A percentile compares a stretch with the other conserved stretches of the same genome.
Conservation (phyloP, 2,888 invertebrate species). For the Perizoma affinitatum region DNA sequence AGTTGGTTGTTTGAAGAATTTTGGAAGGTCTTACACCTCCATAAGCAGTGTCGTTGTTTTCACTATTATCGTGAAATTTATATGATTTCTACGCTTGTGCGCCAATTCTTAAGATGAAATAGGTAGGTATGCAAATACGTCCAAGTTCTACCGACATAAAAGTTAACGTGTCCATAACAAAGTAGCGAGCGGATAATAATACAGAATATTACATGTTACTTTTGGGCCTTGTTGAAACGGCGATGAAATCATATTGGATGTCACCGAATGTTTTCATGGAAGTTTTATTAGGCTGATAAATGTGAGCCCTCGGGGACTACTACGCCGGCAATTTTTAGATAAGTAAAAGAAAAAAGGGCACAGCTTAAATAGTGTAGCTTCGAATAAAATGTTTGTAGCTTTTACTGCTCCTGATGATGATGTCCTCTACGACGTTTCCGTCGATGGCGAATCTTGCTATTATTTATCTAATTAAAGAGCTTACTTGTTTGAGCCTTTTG, state of each 20-base stretch:
- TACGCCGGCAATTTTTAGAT: slow-evolving; percentile 68
- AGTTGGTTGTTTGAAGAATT: too few relatives aligned
- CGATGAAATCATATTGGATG: slow-evolving; percentile 76
- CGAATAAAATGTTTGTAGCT: slow-evolving; percentile 9
- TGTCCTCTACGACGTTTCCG: too few relatives aligned
- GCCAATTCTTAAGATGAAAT: slow-evolving; percentile 31
- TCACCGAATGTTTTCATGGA: slow-evolving; percentile 74
- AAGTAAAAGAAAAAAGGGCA: slow-evolving; percentile 58
- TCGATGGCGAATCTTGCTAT: too few relatives aligned
- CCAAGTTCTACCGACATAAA: slow-evolving; percentile 54
- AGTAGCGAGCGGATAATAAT: slow-evolving; percentile 62
- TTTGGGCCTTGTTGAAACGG: slow-evolving; percentile 59
- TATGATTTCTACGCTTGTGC: slow-evolving; percentile 28
- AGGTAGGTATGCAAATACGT: slow-evolving; percentile 48
- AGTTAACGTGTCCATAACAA: slow-evolving; percentile 64
- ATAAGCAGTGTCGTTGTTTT: slow-evolving; percentile 25
- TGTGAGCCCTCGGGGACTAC: slow-evolving; percentile 67
- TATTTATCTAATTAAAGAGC: too few relatives aligned
- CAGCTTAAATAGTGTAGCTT: slow-evolving; percentile 31
- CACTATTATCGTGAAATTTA: slow-evolving; percentile 27
- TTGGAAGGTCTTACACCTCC: too few relatives aligned
- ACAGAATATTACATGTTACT: slow-evolving; percentile 62
- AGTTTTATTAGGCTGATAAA: slow-evolving; percentile 79
- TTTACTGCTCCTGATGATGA: neutral
- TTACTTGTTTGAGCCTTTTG: too few relatives aligned